These are phyloP conservation scores for Gonocerus acuteangulatus DNA, from an alignment of 2,888 invertebrate genomes.

Conservation along the genomic window DNA sequence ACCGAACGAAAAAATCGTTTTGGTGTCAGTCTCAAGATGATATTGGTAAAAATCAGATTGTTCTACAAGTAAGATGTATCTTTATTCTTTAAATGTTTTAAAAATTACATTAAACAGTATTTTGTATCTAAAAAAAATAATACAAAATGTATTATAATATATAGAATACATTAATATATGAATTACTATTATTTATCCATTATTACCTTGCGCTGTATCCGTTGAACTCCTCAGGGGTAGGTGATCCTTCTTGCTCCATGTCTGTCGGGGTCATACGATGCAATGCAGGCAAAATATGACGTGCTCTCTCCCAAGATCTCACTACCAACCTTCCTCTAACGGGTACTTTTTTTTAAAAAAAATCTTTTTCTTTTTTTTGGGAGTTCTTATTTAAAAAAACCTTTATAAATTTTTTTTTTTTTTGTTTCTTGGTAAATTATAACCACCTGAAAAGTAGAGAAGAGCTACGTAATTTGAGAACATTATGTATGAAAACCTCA, in stretches of 20 bases:
- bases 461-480: not conserved
- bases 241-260: conserved; percentile 33
- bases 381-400: not conserved
- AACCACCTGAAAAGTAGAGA: conserved; percentile 22
- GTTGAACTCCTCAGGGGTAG: conserved; percentile 33
- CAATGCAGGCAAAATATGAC: not conserved
- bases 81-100: too few species aligned
- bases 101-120: too few species aligned
- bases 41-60: too few species aligned
- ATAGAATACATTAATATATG: too few species aligned
- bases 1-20: too few species aligned
- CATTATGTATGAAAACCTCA: not conserved
- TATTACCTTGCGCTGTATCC: conserved; percentile 30
- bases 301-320: not conserved
- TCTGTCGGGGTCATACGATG: conserved; percentile 18
- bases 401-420: conserved; percentile 16
- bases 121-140: too few species aligned
- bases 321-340: conserved; percentile 14
- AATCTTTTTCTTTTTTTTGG: conserved; percentile 4
- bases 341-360: not conserved
- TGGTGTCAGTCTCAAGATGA: too few species aligned
- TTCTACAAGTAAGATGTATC: too few species aligned
- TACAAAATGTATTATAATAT: too few species aligned
- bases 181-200: too few species aligned
- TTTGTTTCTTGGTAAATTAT: conserved; percentile 20